Base-by-base conservation (phyloP, 1,140 invertebrate genomes). In the Platorchestia sp. region DNA sequence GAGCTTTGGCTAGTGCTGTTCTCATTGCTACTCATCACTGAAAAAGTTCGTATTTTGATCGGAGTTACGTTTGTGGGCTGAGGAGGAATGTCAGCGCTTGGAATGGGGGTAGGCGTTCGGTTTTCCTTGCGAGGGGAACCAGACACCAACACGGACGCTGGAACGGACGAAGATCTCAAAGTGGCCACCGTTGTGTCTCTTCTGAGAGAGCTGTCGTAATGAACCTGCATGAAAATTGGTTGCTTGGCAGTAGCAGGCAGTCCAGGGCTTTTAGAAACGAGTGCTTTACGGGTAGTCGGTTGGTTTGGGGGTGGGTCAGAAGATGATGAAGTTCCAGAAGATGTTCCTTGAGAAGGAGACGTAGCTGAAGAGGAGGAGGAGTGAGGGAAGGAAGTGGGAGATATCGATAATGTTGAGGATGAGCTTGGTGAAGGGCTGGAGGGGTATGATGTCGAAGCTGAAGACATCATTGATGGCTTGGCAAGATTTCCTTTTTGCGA, bases 41-140 rank as follows among this genome's bases (percentile, higher is more conserved):
- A 93, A 45, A 93, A 93, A 14, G 91, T 93, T 45, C 91, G 43
- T 45, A 93, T 93, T 47, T 93, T 93, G 91, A 93, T 93, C 43
- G 91, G 91, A 45, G 43, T 45, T 47, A 44, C 45, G 40, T 47
- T 93, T 10, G 91, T 45, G 0, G 43, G 43, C 43, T 93, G 91
- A 45, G 91, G 45, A 44, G 91, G 91, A 93, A 93, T 47, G 43
- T 93, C 91, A 45, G 91, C 43, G 45, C 40, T 45, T 44, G 45
- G 91, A n/a, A 44, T 93, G 44, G 91, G 91, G 0, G 91, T 93
- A 6, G 91, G 91, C 0, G 91, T 93, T 93, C 91, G 91, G n/a
- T 16, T 93, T 27, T 93, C 91, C 40, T 93, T 93, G 7, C 91
- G 45, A 3, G 91, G 91, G 10, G 91, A 93, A 0, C 91, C 91